phyloP scores from a whole-genome alignment of 2,113 vertebrate genomes.

The Podiceps cristatus region DNA sequence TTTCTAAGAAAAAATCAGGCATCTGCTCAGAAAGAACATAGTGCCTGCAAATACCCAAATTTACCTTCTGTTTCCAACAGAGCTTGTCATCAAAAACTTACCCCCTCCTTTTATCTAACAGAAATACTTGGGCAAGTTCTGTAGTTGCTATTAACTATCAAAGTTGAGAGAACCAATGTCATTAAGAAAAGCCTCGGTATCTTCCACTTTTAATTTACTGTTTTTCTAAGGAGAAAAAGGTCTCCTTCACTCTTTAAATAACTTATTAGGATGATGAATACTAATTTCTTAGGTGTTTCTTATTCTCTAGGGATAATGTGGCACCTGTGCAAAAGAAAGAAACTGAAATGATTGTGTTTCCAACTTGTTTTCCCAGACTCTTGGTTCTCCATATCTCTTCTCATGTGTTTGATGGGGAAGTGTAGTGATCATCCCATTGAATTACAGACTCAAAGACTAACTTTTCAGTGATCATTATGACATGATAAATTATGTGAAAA shows the following conservation, averaged over 20 bases:
- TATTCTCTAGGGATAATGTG: not conserved
- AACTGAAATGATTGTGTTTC: not conserved
- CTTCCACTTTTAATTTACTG: not conserved
- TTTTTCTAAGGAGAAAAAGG: not conserved
- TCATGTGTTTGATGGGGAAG: not conserved
- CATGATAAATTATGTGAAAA: not conserved
- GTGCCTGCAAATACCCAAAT: not conserved
- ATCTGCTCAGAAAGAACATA: not conserved
- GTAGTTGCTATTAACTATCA: not conserved
- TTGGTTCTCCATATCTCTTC: not conserved
- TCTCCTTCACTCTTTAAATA: not conserved
- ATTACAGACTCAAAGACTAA: not conserved
- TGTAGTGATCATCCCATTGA: not conserved
- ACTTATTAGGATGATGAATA: not conserved
- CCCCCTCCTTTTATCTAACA: not conserved
- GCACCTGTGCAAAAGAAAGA: not conserved
- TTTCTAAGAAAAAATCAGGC: not conserved
- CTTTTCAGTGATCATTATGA: not conserved
- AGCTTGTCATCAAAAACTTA: not conserved
- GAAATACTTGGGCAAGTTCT: not conserved
- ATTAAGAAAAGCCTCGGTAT: not conserved
- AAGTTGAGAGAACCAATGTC: not conserved
- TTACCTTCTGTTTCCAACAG: not conserved
- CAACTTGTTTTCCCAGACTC: not conserved
- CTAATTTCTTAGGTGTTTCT: not conserved